A percentile compares a stretch with the other conserved stretches of the same genome.
These are phyloP conservation scores for Python bivittatus DNA, from an alignment of 2,113 vertebrate species.

Conservation along the genomic window DNA sequence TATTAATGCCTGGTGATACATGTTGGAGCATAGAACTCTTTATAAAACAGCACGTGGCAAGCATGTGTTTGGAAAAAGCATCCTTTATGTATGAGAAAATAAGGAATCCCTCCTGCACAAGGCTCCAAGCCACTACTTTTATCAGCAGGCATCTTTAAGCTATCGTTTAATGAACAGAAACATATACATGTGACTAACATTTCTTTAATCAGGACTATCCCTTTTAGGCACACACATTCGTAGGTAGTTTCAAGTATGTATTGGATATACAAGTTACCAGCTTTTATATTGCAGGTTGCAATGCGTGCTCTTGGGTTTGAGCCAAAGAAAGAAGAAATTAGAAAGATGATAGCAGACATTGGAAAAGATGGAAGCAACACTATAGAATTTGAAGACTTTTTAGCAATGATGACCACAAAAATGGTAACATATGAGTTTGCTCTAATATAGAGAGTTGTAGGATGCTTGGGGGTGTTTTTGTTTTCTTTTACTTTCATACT, in stretches of 20 bases:
- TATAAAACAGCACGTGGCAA: neutral
- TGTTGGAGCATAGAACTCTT: neutral
- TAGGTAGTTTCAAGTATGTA: neutral
- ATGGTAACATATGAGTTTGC: conserved; percentile 77
- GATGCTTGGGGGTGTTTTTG: neutral
- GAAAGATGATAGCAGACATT: conserved; percentile 88
- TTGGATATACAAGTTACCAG: conserved; percentile 6
- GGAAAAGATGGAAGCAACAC: conserved; percentile 84
- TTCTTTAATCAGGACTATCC: neutral
- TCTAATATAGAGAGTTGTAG: conserved; percentile 2
- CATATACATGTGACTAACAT: neutral
- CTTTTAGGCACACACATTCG: neutral
- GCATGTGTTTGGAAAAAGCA: neutral
- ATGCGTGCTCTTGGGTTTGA: conserved; percentile 94
- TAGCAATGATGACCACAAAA: conserved; percentile 89
- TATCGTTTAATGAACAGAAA: neutral
- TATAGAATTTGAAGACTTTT: conserved; percentile 87
- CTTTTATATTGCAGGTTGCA: conserved; percentile 79
- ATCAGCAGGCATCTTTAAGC: neutral
- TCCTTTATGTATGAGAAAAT: neutral
- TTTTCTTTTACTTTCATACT: neutral
- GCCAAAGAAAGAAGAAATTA: conserved; percentile 94
- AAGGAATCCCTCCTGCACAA: neutral
- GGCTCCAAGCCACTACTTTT: neutral
- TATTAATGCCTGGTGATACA: neutral